These are phyloP conservation scores for Caenorhabditis briggsae DNA, from an alignment of 1,140 invertebrate genomes.

Conservation along the genomic window DNA sequence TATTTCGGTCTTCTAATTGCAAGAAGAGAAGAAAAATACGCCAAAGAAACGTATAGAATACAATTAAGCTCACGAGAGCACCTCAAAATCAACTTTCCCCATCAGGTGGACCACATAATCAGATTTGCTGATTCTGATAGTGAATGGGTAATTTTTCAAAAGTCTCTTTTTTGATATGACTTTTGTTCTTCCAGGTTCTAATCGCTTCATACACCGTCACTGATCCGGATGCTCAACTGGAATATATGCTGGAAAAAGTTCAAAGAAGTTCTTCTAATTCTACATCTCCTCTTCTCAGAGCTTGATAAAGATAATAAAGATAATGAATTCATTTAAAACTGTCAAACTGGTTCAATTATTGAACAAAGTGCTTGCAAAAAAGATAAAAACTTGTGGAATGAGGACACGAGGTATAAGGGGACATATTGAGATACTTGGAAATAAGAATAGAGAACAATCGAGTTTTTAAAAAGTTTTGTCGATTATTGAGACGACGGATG, in stretches of 20 bases:
- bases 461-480: background rate
- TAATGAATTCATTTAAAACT: too few relatives aligned
- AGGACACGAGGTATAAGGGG: too few relatives aligned
- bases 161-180: background rate
- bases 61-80: background rate
- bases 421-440: too few relatives aligned
- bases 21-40: background rate
- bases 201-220: conserved; percentile 10
- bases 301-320: background rate
- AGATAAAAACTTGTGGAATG: too few relatives aligned
- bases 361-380: background rate
- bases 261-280: background rate
- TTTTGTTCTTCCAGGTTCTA: background rate
- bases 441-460: too few relatives aligned
- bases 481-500: conserved; percentile 18
- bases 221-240: background rate
- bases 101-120: conserved; percentile 5
- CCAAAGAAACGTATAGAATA: conserved; percentile 32
- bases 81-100: conserved; percentile 25
- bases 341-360: background rate
- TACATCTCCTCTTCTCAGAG: background rate
- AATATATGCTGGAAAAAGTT: conserved; percentile 7
- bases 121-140: conserved; percentile 38
- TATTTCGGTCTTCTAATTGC: conserved; percentile 32
- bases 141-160: conserved; percentile 24